These are phyloP conservation scores for Octodonta nipae DNA, from an alignment of 2,888 invertebrate species.

Conservation along the genomic window DNA sequence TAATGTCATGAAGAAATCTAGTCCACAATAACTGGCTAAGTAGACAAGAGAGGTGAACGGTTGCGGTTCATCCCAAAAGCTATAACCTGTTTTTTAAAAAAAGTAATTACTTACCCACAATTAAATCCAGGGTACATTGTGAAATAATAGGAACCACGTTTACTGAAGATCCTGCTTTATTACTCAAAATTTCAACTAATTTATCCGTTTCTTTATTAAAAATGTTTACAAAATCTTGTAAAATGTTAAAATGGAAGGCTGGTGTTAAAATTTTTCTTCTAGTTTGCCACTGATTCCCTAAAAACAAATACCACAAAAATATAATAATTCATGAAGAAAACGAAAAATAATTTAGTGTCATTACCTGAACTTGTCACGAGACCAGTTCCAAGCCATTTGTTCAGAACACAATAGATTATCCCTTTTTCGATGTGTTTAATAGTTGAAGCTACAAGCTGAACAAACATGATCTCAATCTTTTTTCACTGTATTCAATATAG, in stretches of 20 bases:
- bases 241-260: conserved; percentile 22
- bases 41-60: no score
- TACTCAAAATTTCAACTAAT: conserved; percentile 17
- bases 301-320: conserved; percentile 4
- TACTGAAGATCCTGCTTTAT: conserved; percentile 14
- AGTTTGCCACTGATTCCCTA: conserved; percentile 18
- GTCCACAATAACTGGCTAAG: no score
- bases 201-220: conserved; percentile 19
- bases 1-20: no score
- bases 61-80: no score
- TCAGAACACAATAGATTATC: conserved; percentile 6
- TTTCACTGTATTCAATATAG: not conserved
- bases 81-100: no score
- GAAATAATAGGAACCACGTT: conserved; percentile 38
- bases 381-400: conserved; percentile 13
- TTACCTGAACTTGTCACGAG: conserved; percentile 13
- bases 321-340: not conserved
- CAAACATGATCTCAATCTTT: not conserved
- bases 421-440: conserved; percentile 12
- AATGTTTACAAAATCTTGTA: conserved; percentile 17
- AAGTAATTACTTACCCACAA: conserved; percentile 37
- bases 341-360: not conserved
- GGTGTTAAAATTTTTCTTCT: conserved; percentile 21
- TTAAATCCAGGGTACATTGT: conserved; percentile 40
- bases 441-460: conserved; percentile 10